A percentile compares a stretch with the other conserved stretches of the same genome.
phyloP scores from a whole-genome alignment of 2,888 invertebrate genomes.

The Brachyopa scutellaris region DNA sequence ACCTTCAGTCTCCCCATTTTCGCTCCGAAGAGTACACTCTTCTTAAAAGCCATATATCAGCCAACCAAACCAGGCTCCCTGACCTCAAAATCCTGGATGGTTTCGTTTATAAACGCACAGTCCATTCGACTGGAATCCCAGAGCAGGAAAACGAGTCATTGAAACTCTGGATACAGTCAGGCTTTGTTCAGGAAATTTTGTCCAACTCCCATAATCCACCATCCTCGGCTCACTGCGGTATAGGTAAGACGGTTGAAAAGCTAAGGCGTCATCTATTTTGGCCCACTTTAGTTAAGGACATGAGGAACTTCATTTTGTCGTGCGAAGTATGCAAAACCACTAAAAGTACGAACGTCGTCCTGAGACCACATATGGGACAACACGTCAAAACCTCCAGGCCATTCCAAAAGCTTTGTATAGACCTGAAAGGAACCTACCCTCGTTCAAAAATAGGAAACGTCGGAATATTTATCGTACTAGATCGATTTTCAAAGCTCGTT shows the following conservation, averaged over 20 bases:
- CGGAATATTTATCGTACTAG: slow-evolving; percentile 24
- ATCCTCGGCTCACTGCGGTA: not conserved
- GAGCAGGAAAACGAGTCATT: slow-evolving; percentile 35
- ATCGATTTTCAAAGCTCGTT: slow-evolving; percentile 42
- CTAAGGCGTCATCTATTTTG: not conserved
- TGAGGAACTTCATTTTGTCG: not conserved
- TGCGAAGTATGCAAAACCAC: slow-evolving; percentile 25
- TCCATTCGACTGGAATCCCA: slow-evolving; percentile 17
- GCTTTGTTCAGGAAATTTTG: not conserved
- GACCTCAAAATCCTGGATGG: slow-evolving; percentile 51
- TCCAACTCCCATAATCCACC: not conserved
- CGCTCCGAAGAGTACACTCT: slow-evolving; percentile 33
- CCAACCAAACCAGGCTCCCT: slow-evolving; percentile 28
- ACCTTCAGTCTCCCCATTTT: slow-evolving; percentile 45
- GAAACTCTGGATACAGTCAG: slow-evolving; percentile 68
- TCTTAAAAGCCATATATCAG: slow-evolving; percentile 8
- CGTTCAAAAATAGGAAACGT: slow-evolving; percentile 25
- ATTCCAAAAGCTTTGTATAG: slow-evolving; percentile 43
- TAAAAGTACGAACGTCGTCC: slow-evolving; percentile 20
- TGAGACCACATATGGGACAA: slow-evolving; percentile 50
- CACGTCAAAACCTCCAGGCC: slow-evolving; percentile 3
- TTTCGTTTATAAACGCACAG: slow-evolving; percentile 31
- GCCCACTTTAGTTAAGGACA: not conserved
- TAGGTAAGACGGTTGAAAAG: not conserved
- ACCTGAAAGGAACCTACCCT: slow-evolving; percentile 36